These are phyloP conservation scores for Caenorhabditis zanzibari DNA, from an alignment of 2,888 invertebrate genomes.

Conservation along the genomic window DNA sequence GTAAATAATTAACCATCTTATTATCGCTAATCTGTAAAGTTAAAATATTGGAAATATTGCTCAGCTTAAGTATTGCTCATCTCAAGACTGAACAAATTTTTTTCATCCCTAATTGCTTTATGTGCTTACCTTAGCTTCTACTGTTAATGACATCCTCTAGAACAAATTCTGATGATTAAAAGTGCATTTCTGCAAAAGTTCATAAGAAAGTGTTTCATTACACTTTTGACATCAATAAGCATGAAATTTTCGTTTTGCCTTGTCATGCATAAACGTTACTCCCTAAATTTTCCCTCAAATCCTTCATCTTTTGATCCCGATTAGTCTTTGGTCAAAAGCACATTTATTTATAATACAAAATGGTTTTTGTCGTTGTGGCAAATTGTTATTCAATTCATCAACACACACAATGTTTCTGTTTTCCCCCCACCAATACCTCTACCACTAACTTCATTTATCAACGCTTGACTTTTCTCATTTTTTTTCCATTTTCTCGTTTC, in stretches of 20 bases:
- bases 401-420: background rate
- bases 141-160: no score
- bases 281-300: background rate
- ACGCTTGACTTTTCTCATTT: constrained; percentile 1
- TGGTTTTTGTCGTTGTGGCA: background rate
- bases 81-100: no score
- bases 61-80: no score
- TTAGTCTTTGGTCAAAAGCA: constrained; percentile 7
- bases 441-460: constrained; percentile 4
- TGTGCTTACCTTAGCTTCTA: no score
- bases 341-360: constrained; percentile 5
- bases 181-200: no score
- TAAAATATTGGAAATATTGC: no score
- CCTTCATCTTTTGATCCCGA: constrained; percentile 43
- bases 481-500: background rate
- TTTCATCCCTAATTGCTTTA: no score
- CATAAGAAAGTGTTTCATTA: background rate
- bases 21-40: no score
- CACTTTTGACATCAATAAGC: background rate
- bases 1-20: no score
- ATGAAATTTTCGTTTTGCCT: background rate
- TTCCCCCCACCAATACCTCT: background rate
- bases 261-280: constrained; percentile 13
- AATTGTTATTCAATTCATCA: constrained; percentile 30
- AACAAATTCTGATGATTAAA: no score